These are phyloP conservation scores for Sebastolobus altivelis DNA, from an alignment of 2,797 vertebrate species.

Conservation along the genomic window DNA sequence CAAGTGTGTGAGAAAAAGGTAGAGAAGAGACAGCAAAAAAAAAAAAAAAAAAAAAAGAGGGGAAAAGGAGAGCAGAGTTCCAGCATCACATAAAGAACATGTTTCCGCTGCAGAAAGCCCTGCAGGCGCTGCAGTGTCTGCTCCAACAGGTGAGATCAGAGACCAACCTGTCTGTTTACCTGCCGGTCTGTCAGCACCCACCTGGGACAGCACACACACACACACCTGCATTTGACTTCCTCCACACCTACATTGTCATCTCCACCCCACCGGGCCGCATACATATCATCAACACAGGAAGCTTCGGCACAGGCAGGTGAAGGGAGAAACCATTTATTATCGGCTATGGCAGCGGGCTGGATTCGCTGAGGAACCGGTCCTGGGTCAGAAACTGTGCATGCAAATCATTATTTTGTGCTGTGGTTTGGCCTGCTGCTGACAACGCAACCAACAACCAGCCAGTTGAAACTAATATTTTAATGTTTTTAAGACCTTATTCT, in stretches of 20 bases:
- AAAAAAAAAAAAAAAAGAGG: no score
- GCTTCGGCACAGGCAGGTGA: constrained; percentile 67
- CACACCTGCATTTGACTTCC: constrained; percentile 79
- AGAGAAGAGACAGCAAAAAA: constrained; percentile 2
- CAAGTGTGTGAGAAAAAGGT: constrained; percentile 7
- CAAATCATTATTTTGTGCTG: constrained; percentile 65
- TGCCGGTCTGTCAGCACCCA: constrained; percentile 79
- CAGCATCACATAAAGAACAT: constrained; percentile 62
- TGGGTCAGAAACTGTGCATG: constrained; percentile 46
- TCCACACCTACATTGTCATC: constrained; percentile 78
- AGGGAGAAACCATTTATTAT: constrained; percentile 76
- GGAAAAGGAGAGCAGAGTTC: constrained; percentile 5
- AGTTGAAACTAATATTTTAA: constrained; percentile 9
- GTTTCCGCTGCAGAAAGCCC: constrained; percentile 71
- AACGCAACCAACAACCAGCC: constrained; percentile 10
- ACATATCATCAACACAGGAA: constrained; percentile 83
- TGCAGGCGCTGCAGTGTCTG: constrained; percentile 72
- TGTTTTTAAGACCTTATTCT: neutral
- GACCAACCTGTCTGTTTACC: constrained; percentile 77
- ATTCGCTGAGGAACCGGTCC: constrained; percentile 53
- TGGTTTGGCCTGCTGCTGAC: constrained; percentile 47
- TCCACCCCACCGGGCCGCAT: constrained; percentile 67
- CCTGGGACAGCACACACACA: constrained; percentile 59
- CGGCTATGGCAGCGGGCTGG: constrained; percentile 48
- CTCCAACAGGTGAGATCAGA: constrained; percentile 81